Conservation (phyloP, 2,113 vertebrate species). For the Rhegmatorhina hoffmannsi region DNA sequence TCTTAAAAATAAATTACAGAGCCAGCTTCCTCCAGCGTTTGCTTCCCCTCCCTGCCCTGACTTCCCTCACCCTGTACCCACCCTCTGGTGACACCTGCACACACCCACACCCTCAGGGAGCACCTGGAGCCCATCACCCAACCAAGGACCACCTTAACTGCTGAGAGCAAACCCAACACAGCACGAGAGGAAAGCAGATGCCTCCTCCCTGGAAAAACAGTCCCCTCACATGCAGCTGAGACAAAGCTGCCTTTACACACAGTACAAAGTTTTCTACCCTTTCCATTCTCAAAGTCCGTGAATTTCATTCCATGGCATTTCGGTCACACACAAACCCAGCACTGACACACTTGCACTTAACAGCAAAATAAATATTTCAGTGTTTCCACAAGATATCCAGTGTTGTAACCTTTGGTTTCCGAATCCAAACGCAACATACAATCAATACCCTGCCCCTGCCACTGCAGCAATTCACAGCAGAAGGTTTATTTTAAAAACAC, state of each 20-base stretch:
- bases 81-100: not conserved
- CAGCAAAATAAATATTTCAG: not conserved
- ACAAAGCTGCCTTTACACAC: not conserved
- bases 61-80: not conserved
- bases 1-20: not conserved
- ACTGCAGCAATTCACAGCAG: not conserved
- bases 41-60: not conserved
- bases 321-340: not conserved
- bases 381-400: not conserved
- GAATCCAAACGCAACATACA: not conserved
- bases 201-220: not conserved
- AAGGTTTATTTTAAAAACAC: slow-evolving; percentile 14
- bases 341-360: not conserved
- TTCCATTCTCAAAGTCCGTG: not conserved
- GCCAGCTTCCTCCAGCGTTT: not conserved
- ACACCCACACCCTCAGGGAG: accelerated
- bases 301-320: not conserved
- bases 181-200: not conserved
- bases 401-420: not conserved
- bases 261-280: not conserved
- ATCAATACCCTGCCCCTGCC: not conserved
- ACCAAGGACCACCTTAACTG: not conserved
- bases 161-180: not conserved
- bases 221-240: not conserved
- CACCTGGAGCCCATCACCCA: not conserved